Conservation (phyloP, 2,888 invertebrate species). For the Dascillus cervinus region DNA sequence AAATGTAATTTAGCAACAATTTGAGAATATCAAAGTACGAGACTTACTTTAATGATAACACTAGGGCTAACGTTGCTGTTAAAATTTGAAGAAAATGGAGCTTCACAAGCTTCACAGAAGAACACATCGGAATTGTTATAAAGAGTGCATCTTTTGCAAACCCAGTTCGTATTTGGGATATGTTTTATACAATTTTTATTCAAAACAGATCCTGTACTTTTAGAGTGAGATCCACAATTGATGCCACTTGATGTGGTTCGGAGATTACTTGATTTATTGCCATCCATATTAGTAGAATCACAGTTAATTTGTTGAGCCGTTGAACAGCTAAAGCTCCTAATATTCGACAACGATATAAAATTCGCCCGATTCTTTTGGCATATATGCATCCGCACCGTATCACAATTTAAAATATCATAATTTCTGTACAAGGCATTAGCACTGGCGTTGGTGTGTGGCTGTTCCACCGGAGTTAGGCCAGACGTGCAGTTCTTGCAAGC, state of each 20-base stretch:
- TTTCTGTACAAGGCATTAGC: slow-evolving; percentile 23
- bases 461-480: slow-evolving; percentile 35
- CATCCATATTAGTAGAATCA: slow-evolving; percentile 30
- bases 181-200: slow-evolving; percentile 22
- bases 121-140: slow-evolving; percentile 59
- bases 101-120: slow-evolving; percentile 69
- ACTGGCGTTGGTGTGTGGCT: slow-evolving; percentile 23
- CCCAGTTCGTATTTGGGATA: slow-evolving; percentile 50
- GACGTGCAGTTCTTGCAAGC: slow-evolving; percentile 38
- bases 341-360: slow-evolving; percentile 35
- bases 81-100: slow-evolving; percentile 46
- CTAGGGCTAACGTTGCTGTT: slow-evolving; percentile 40
- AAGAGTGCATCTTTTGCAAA: slow-evolving; percentile 67
- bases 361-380: slow-evolving; percentile 32
- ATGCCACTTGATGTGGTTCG: slow-evolving; percentile 41
- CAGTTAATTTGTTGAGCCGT: slow-evolving; percentile 32
- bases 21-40: too few species aligned
- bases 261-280: slow-evolving; percentile 31
- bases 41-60: slow-evolving; percentile 43
- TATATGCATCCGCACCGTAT: slow-evolving; percentile 29
- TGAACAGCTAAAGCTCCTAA: slow-evolving; percentile 39
- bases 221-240: slow-evolving; percentile 25
- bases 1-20: too few species aligned
- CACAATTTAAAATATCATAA: slow-evolving; percentile 33
- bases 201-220: slow-evolving; percentile 8